Evolutionary conservation across 2,888 invertebrate species (phyloP).

Genomic region (Sacculina carcini): DNA sequence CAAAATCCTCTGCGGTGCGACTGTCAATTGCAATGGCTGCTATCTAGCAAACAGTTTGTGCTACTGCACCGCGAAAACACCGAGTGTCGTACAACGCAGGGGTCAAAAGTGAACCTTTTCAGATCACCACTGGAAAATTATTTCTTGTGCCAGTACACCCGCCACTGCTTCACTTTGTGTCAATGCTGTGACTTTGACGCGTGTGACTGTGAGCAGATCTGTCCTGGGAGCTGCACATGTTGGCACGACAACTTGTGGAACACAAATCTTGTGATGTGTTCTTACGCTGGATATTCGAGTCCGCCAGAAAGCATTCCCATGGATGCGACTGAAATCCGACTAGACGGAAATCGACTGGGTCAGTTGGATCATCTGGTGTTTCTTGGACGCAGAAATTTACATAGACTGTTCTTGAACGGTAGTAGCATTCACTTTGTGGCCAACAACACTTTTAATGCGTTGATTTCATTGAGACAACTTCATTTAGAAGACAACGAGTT

Average conservation of each 20-base stretch:
- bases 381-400: slow-evolving; percentile 51
- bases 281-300: slow-evolving; percentile 25
- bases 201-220: slow-evolving; percentile 74
- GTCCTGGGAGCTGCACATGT: slow-evolving; percentile 59
- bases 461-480: slow-evolving; percentile 39
- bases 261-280: slow-evolving; percentile 60
- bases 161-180: slow-evolving; percentile 58
- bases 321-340: slow-evolving; percentile 63
- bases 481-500: slow-evolving; percentile 50
- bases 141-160: slow-evolving; percentile 52
- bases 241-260: slow-evolving; percentile 54
- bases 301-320: slow-evolving; percentile 58
- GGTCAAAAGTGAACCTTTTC: slow-evolving; percentile 22
- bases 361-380: slow-evolving; percentile 53
- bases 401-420: slow-evolving; percentile 44
- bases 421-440: slow-evolving; percentile 43
- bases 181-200: slow-evolving; percentile 74
- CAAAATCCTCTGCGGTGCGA: slow-evolving; percentile 65
- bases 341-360: slow-evolving; percentile 55
- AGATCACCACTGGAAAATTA: slow-evolving; percentile 31
- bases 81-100: slow-evolving; percentile 43
- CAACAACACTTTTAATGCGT: slow-evolving; percentile 57
- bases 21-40: slow-evolving; percentile 67
- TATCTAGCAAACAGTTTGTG: slow-evolving; percentile 48
- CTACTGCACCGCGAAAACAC: slow-evolving; percentile 53